phyloP scores from a whole-genome alignment of 2,888 invertebrate species.

The Andrena bicolor region DNA sequence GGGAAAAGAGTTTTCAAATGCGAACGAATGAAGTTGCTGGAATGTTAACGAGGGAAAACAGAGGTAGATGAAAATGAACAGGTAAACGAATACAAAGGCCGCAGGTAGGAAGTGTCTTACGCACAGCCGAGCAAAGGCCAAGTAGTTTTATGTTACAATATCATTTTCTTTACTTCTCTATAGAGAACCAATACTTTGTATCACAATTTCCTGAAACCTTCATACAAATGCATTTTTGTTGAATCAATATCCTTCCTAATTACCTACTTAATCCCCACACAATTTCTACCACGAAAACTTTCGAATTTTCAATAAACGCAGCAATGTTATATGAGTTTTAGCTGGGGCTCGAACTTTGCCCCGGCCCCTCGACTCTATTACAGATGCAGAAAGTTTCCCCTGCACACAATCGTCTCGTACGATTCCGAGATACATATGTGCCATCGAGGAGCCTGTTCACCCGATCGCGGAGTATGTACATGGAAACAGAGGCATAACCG shows the following conservation, averaged over 20 bases:
- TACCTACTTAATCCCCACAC: neutral
- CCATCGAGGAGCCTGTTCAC: constrained; percentile 10
- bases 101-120: neutral
- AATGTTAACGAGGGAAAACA: constrained; percentile 9
- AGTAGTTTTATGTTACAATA: neutral
- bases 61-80: neutral
- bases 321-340: constrained; percentile 23
- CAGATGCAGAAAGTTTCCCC: constrained; percentile 39
- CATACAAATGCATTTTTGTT: too few species aligned
- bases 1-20: neutral
- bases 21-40: neutral
- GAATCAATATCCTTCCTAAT: neutral
- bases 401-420: constrained; percentile 9
- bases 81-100: neutral
- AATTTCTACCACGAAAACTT: neutral
- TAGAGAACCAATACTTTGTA: too few species aligned
- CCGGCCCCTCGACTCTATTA: constrained; percentile 17
- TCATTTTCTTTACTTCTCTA: neutral
- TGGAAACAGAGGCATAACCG: constrained; percentile 20
- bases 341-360: neutral
- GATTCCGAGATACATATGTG: constrained; percentile 19
- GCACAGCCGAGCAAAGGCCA: neutral
- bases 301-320: constrained; percentile 7
- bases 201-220: too few species aligned
- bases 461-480: neutral